Evolutionary conservation across 2,113 vertebrate species (phyloP).

Genomic region (Coryphaenoides rupestris): DNA sequence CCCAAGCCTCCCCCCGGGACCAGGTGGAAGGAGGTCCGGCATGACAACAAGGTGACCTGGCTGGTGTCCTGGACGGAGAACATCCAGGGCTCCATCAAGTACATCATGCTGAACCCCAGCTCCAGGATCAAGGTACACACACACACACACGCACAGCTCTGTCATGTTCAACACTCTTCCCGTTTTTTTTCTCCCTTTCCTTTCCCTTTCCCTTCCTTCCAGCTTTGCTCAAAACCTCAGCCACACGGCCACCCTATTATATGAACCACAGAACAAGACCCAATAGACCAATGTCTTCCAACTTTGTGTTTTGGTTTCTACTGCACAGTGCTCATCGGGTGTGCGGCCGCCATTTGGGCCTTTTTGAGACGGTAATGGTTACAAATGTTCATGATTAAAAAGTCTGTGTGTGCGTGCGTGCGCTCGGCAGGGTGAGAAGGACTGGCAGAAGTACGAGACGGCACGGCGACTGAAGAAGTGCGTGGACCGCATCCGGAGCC

Average conservation of each 20-base stretch:
- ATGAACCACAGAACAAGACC: too few relatives aligned
- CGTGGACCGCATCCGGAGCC: conserved; percentile 88
- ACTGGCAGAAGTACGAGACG: conserved; percentile 97
- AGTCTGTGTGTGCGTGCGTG: neutral
- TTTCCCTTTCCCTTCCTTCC: neutral
- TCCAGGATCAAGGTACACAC: conserved; percentile 91
- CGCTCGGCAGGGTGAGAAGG: conserved; percentile 93
- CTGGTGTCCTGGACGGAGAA: conserved; percentile 98
- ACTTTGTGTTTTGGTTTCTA: too few relatives aligned
- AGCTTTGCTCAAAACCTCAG: too few relatives aligned
- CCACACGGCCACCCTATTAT: too few relatives aligned
- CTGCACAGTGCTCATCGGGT: too few relatives aligned
- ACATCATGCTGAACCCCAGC: conserved; percentile 97
- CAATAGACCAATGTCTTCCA: too few relatives aligned
- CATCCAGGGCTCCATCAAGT: conserved; percentile 97
- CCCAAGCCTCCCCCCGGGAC: conserved; percentile 87
- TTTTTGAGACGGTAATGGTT: neutral
- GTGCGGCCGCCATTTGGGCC: neutral
- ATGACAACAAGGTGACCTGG: conserved; percentile 98
- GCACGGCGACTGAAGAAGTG: conserved; percentile 91
- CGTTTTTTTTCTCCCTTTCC: neutral
- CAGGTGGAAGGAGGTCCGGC: conserved; percentile 95
- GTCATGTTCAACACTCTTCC: too few relatives aligned
- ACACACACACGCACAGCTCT: neutral
- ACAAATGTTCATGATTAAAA: neutral